phyloP scores from a whole-genome alignment of 2,888 invertebrate genomes.

The Amblyteles armatorius region DNA sequence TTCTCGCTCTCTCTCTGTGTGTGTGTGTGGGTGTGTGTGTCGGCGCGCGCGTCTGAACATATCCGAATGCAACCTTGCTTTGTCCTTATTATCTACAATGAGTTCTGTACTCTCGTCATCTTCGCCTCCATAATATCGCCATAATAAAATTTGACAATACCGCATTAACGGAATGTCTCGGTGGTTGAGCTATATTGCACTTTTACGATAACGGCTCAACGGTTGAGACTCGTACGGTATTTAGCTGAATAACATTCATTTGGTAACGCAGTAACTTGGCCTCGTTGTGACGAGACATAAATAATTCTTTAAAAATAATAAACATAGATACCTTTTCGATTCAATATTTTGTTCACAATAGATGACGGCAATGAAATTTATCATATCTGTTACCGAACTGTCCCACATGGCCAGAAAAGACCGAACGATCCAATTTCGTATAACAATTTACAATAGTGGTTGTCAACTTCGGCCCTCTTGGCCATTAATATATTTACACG shows the following conservation, averaged over 20 bases:
- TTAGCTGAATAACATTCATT: conserved; percentile 38
- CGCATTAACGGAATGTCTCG: conserved; percentile 15
- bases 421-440: not conserved
- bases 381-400: conserved; percentile 11
- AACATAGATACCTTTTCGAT: conserved; percentile 12
- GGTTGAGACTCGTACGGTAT: conserved; percentile 14
- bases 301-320: conserved; percentile 37
- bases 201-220: not conserved
- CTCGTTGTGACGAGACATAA: conserved; percentile 30
- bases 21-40: conserved; percentile 59
- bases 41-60: conserved; percentile 63
- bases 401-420: conserved; percentile 27
- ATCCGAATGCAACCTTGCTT: conserved; percentile 76
- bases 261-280: conserved; percentile 34
- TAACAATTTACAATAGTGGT: conserved; percentile 29
- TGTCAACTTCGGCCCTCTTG: conserved; percentile 4
- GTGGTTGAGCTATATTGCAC: conserved; percentile 15
- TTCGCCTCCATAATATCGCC: conserved; percentile 49
- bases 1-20: not conserved
- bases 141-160: conserved; percentile 44
- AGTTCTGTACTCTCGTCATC: conserved; percentile 53
- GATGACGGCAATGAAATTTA: conserved; percentile 14
- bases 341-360: conserved; percentile 4
- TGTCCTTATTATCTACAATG: conserved; percentile 64
- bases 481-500: conserved; percentile 40